Percentiles rank a stretch among this genome's conserved stretches.
These are phyloP conservation scores for Osedax frankpressi DNA, from an alignment of 2,888 invertebrate species.

Conservation along the genomic window DNA sequence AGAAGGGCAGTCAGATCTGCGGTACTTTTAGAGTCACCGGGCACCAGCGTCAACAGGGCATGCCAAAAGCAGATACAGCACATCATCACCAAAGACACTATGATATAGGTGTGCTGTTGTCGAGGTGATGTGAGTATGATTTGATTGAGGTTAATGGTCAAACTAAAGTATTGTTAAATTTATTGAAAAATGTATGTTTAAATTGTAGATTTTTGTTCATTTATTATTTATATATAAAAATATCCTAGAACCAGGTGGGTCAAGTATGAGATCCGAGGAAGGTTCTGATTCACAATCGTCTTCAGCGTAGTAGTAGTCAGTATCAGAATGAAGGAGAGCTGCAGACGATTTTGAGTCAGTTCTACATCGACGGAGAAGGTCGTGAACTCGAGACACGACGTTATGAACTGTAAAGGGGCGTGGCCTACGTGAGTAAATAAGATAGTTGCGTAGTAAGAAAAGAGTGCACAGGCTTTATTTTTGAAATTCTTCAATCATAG, in stretches of 20 bases:
- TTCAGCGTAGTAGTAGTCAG: conserved; percentile 26
- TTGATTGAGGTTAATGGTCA: too few relatives aligned
- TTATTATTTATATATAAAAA: too few relatives aligned
- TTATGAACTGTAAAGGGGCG: conserved; percentile 4
- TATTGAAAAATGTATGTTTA: too few relatives aligned
- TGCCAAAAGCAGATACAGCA: conserved; percentile 8
- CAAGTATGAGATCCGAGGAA: conserved; percentile 27
- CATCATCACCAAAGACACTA: not conserved
- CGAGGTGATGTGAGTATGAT: not conserved
- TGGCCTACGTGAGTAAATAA: too few relatives aligned
- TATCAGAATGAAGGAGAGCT: conserved; percentile 25
- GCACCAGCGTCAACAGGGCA: not conserved
- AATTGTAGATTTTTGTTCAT: too few relatives aligned
- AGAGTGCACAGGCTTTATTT: too few relatives aligned
- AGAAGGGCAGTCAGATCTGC: not conserved
- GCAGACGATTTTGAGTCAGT: conserved; percentile 25
- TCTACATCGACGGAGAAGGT: conserved; percentile 24
- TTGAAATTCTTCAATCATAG: too few relatives aligned
- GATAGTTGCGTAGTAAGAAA: too few relatives aligned
- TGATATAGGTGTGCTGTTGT: conserved; percentile 2
- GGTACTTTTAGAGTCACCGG: not conserved
- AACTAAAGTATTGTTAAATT: too few relatives aligned
- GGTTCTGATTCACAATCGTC: conserved; percentile 24
- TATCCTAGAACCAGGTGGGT: conserved; percentile 25
- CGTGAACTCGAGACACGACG: conserved; percentile 21